A percentile compares a stretch with the other conserved stretches of the same genome.
Evolutionary conservation across 2,113 vertebrate genomes (phyloP).

Genomic region (Silurus meridionalis): DNA sequence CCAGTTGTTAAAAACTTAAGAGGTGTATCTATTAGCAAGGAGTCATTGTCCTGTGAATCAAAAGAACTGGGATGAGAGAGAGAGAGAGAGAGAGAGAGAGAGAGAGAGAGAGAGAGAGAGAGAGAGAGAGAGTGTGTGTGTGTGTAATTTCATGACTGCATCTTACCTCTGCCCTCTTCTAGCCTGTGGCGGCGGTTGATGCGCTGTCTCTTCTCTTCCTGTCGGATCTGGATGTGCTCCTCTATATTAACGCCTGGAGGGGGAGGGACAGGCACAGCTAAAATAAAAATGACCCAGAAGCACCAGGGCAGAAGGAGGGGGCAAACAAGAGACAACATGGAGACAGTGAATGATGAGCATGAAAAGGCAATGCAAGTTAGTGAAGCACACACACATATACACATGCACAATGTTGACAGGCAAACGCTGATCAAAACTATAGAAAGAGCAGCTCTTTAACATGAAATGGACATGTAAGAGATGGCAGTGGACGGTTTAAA

Average conservation of each 20-base stretch:
- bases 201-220: constrained; percentile 95
- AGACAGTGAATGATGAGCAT: constrained; percentile 69
- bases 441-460: constrained; percentile 25
- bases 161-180: constrained; percentile 94
- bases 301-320: constrained; percentile 52
- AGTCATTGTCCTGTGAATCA: background rate
- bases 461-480: constrained; percentile 20
- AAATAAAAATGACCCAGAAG: constrained; percentile 68
- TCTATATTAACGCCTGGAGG: constrained; percentile 96
- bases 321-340: constrained; percentile 67
- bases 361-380: constrained; percentile 58
- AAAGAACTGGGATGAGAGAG: background rate
- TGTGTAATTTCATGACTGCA: background rate
- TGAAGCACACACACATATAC: background rate
- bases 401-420: background rate
- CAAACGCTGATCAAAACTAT: constrained; percentile 22
- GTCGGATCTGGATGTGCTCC: constrained; percentile 94
- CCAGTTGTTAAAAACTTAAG: background rate
- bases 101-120: too few species aligned
- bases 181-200: constrained; percentile 90
- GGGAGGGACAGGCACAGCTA: constrained; percentile 95
- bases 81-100: background rate
- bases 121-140: background rate
- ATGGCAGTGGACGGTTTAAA: constrained; percentile 21
- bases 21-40: background rate